Percentiles rank a stretch among this genome's conserved stretches.
Evolutionary conservation across 2,797 vertebrate species (phyloP).

Genomic region (Danio tinwini): DNA sequence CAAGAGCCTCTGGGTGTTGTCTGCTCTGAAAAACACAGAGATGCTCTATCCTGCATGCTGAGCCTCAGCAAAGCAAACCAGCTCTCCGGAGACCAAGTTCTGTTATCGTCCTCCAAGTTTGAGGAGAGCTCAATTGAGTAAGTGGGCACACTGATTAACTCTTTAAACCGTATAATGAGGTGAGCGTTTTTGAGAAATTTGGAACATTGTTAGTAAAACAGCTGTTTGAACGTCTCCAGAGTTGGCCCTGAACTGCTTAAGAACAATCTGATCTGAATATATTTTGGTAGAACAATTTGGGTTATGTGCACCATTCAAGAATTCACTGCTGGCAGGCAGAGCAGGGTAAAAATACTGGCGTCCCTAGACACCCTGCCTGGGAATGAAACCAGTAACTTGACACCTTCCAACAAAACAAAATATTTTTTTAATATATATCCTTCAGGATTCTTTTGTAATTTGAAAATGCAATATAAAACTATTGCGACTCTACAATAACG

Average conservation of each 20-base stretch:
- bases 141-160: conserved; percentile 32
- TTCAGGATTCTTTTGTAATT: not conserved
- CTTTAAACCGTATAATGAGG: conserved; percentile 23
- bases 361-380: conserved; percentile 11
- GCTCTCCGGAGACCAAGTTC: conserved; percentile 14
- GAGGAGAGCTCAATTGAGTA: conserved; percentile 9
- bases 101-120: conserved; percentile 34
- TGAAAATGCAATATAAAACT: not conserved
- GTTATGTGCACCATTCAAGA: conserved; percentile 29
- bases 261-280: conserved; percentile 33
- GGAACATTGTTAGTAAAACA: conserved; percentile 21
- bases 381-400: conserved; percentile 29
- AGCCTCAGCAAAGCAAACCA: conserved; percentile 40
- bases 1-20: conserved; percentile 47
- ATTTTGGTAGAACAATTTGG: conserved; percentile 41
- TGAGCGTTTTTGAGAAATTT: conserved; percentile 26
- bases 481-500: not conserved
- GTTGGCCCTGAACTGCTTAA: conserved; percentile 16
- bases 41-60: conserved; percentile 22
- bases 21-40: conserved; percentile 54
- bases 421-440: not conserved
- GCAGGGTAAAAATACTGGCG: conserved; percentile 19
- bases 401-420: conserved; percentile 14
- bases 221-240: conserved; percentile 34
- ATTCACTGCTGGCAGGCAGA: conserved; percentile 14